These are phyloP conservation scores for Apocheima hispidaria DNA, from an alignment of 2,888 invertebrate species.

Conservation along the genomic window DNA sequence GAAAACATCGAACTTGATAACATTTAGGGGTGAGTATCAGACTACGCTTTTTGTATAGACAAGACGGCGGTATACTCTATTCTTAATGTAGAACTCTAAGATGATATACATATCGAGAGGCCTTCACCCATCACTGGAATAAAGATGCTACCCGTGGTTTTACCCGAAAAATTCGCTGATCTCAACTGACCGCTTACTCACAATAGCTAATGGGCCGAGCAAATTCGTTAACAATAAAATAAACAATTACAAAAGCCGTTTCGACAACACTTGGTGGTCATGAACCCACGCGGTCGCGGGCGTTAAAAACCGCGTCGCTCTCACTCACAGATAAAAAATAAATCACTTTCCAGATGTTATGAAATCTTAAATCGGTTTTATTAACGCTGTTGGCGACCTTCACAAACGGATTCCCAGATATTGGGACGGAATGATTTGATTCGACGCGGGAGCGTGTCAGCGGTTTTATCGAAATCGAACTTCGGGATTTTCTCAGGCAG, in stretches of 20 bases:
- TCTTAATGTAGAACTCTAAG: no score
- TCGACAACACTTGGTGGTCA: constrained; percentile 40
- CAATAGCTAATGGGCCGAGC: constrained; percentile 24
- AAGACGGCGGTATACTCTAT: no score
- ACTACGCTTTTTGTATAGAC: no score
- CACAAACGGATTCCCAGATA: constrained; percentile 32
- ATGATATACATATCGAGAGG: no score
- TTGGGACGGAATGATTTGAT: constrained; percentile 30
- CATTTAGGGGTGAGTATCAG: no score
- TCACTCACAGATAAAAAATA: constrained; percentile 35
- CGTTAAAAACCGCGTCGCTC: constrained; percentile 23
- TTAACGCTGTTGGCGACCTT: constrained; percentile 37
- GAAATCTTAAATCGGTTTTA: constrained; percentile 39
- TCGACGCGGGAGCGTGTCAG: constrained; percentile 16
- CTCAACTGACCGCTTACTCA: constrained; percentile 2
- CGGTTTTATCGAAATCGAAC: constrained; percentile 19
- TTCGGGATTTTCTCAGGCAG: constrained; percentile 14
- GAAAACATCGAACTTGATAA: no score
- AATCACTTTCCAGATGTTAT: constrained; percentile 39
- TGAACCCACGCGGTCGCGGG: constrained; percentile 50
- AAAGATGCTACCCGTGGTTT: constrained; percentile 1
- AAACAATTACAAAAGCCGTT: constrained; percentile 49
- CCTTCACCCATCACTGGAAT: no score
- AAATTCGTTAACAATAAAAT: constrained; percentile 36
- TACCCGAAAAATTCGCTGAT: constrained; percentile 11